A percentile compares a stretch with the other conserved stretches of the same genome.
Evolutionary conservation across 2,888 invertebrate species (phyloP).

Genomic region (Meiosimyza decipiens): DNA sequence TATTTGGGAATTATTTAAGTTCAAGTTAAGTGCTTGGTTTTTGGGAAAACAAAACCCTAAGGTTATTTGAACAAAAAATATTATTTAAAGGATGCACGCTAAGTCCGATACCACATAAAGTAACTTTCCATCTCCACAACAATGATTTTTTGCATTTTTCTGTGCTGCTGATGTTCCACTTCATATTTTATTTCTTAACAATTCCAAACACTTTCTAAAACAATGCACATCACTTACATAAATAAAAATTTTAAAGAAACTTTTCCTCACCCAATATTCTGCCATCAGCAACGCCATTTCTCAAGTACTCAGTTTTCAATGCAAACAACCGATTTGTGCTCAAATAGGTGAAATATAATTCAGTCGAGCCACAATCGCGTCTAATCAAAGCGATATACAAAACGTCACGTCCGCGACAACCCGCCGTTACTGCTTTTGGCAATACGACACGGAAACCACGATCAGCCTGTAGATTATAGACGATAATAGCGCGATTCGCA

Average conservation of each 20-base stretch:
- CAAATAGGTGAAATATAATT: conserved; percentile 74
- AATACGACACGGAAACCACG: conserved; percentile 75
- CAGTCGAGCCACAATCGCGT: conserved; percentile 70
- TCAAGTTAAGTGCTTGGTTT: too few relatives aligned
- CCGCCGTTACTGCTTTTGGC: conserved; percentile 70
- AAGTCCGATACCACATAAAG: too few relatives aligned
- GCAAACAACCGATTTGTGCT: conserved; percentile 74
- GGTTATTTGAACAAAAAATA: too few relatives aligned
- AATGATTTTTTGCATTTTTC: too few relatives aligned
- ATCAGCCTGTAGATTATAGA: conserved; percentile 74
- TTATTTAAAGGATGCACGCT: too few relatives aligned
- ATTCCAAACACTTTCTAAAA: too few relatives aligned
- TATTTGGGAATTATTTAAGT: too few relatives aligned
- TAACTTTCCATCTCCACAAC: too few relatives aligned
- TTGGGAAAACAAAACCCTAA: too few relatives aligned
- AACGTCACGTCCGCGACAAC: conserved; percentile 71
- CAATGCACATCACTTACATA: too few relatives aligned
- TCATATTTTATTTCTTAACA: too few relatives aligned
- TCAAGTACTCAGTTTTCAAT: conserved; percentile 73
- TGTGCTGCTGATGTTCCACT: too few relatives aligned
- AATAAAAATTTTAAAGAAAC: not conserved
- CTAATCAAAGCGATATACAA: conserved; percentile 75
- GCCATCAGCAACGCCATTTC: conserved; percentile 71
- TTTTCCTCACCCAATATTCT: conserved; percentile 64
- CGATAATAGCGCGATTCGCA: conserved; percentile 74